Evolutionary conservation across 2,797 vertebrate genomes (phyloP).

Genomic region (Pseudomugil gertrudae): DNA sequence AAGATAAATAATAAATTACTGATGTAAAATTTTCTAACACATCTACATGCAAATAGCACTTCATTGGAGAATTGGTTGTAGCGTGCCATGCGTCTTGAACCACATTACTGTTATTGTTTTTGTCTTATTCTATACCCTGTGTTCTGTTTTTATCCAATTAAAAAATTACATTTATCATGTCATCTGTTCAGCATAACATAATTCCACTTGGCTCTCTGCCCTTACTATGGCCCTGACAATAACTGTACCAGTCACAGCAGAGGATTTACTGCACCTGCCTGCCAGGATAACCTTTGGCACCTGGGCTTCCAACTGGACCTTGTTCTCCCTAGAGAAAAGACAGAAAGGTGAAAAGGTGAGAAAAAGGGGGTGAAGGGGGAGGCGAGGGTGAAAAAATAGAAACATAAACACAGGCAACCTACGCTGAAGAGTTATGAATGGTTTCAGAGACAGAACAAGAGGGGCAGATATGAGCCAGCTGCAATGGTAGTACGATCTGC

Average conservation of each 20-base stretch:
- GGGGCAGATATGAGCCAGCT: background rate
- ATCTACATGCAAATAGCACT: conserved; percentile 7
- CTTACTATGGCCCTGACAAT: conserved; percentile 63
- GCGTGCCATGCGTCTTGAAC: background rate
- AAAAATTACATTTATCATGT: conserved; percentile 37
- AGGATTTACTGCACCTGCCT: conserved; percentile 99
- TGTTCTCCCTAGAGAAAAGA: conserved; percentile 86
- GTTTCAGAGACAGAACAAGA: conserved; percentile 19
- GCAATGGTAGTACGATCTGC: background rate
- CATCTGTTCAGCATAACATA: conserved; percentile 59
- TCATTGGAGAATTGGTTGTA: background rate
- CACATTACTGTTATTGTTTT: background rate
- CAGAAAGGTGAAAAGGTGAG: conserved; percentile 31
- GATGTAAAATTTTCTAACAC: background rate
- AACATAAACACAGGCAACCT: conserved; percentile 43
- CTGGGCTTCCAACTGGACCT: conserved; percentile 91
- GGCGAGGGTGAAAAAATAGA: conserved; percentile 40
- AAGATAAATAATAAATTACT: background rate
- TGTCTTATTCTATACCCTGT: no score
- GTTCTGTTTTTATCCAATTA: conserved; percentile 34
- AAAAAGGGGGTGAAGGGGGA: conserved; percentile 2
- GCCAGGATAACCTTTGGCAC: conserved; percentile 99
- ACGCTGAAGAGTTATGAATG: conserved; percentile 24
- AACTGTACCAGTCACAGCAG: conserved; percentile 82
- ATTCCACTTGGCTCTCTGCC: conserved; percentile 54